Base-by-base conservation (phyloP, 2,797 vertebrate genomes). In the Brachymystax lenok region DNA sequence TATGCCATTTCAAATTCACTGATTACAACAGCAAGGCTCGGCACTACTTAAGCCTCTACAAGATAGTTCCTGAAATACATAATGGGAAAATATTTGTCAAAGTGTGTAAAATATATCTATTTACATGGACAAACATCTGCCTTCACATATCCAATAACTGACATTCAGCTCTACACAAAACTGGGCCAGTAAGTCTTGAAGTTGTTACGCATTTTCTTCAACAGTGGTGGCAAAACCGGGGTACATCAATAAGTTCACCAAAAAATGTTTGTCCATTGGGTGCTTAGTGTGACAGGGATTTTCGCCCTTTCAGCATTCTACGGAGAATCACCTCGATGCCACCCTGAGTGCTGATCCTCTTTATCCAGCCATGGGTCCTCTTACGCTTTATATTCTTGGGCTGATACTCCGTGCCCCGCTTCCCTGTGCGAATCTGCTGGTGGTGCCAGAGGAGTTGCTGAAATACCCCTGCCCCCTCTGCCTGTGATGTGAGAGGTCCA, bases 341-440 rank as follows among this genome's bases (percentile, higher is more conserved):
- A 0, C 84, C 83, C 0, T 69, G 77, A 0, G 94, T 88, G 75
- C 96, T 94, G 78, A 98, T 87, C 67, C 97, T 93, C 69, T 92
- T 95, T 79, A 94, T 83, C 97, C 97, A 99, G 2, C 98, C 98
- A 0, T 99, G 98, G 10, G 96, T 99, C 74, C 92, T 93, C 66
- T 96, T 98, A 61, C 98, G 94, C 67, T 98, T 99, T 69, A 97
- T 88, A 87, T 98, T 98, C 75, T 96, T 98, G 0, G 98, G 98
- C 74, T 98, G 98, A 79, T 99, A 99, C 76, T 98, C 97, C 0
- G 94, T 97, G 0, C 98, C 98, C 0, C 97, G 95, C 5, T 96
- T 91, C 67, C 77, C 88, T 0, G 90, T 93, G 0, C 98, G 96
- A 14, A 94, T 78, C 69, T 95, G 97, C 78, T 95, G 96, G 61